Base-by-base conservation (phyloP, 2,888 invertebrate genomes). In the Hemaris fuciformis region DNA sequence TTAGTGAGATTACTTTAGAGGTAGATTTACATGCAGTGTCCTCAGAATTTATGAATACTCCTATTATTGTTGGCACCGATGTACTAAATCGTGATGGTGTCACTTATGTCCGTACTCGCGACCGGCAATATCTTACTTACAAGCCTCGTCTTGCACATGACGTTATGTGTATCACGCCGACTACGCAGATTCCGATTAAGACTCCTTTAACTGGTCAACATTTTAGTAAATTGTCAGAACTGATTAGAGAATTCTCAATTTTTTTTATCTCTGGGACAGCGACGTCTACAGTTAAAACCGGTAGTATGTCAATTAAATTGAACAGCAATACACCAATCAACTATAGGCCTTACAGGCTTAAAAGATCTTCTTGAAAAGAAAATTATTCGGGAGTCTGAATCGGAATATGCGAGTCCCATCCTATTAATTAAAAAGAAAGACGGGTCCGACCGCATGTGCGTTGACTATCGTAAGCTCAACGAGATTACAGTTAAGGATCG, bases 261-360 rank as follows among this genome's bases (percentile, higher is more conserved):
- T 66, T 45, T 57, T 58, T 74, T 1, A 72, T 71, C 22, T 42
- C 64, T 0, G 74, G 73, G 5, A 76, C 74, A 0, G 73, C 74
- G 1, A 34, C 58, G 1, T 63, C 67, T 2, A 76, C 72, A 0
- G 74, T 77, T 0, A 69, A 23, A 10, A 72, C 72, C 0, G 74
- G 76, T 0, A 61, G 59, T 1, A 75, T 76, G 72, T 31, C 67
- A 0, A 76, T 74, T 6, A 62, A 60, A 22, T 58, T 77, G 0
- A 73, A 45, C 1, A 71, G 59, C 25, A n/a, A 63, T 10, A 60
- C 41, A 0, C 72, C 74, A 5, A 62, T 75, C 0, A 46, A 38
- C 1, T 74, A 76, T 43, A 67, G 67, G 0, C 74, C 75, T 0
- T 74, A 74, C 43, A 67, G 60, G 10, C 53, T 75, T 3, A 73